phyloP scores from a whole-genome alignment of 2,888 invertebrate genomes.

The Amphipyra berbera region DNA sequence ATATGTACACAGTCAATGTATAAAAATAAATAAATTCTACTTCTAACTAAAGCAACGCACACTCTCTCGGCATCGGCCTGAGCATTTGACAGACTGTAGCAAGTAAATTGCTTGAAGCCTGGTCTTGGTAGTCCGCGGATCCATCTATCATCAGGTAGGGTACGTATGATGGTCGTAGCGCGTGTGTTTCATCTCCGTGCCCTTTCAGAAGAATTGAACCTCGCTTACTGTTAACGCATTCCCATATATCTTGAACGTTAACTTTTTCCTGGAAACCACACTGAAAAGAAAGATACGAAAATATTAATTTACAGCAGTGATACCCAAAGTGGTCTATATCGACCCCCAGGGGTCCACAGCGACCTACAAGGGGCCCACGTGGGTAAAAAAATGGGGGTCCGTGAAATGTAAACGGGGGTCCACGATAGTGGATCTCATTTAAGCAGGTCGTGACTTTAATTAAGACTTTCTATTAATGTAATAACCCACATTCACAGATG shows the following conservation, averaged over 20 bases:
- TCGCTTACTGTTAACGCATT: constrained; percentile 62
- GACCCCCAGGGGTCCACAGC: no score
- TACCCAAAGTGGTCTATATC: no score
- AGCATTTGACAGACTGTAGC: constrained; percentile 60
- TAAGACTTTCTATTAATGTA: no score
- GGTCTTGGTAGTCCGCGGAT: constrained; percentile 51
- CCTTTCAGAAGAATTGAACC: constrained; percentile 62
- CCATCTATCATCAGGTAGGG: constrained; percentile 68
- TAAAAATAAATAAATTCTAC: constrained; percentile 18
- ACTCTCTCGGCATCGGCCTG: constrained; percentile 52
- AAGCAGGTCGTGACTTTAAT: no score
- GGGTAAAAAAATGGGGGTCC: no score
- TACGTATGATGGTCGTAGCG: constrained; percentile 62
- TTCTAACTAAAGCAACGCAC: constrained; percentile 40
- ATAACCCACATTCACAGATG: no score
- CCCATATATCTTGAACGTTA: constrained; percentile 58
- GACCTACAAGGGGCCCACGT: no score
- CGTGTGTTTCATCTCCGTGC: constrained; percentile 68
- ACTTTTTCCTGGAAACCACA: constrained; percentile 63
- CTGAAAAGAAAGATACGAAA: constrained; percentile 59
- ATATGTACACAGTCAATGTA: constrained; percentile 1
- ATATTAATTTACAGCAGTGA: not conserved
- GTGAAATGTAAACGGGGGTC: no score
- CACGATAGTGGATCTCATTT: no score
- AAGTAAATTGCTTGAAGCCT: constrained; percentile 57